Evolutionary conservation across 2,888 invertebrate genomes (phyloP), one percentile per base, ranked within the genome.

Genomic region (Bhutanitis thaidina): DNA sequence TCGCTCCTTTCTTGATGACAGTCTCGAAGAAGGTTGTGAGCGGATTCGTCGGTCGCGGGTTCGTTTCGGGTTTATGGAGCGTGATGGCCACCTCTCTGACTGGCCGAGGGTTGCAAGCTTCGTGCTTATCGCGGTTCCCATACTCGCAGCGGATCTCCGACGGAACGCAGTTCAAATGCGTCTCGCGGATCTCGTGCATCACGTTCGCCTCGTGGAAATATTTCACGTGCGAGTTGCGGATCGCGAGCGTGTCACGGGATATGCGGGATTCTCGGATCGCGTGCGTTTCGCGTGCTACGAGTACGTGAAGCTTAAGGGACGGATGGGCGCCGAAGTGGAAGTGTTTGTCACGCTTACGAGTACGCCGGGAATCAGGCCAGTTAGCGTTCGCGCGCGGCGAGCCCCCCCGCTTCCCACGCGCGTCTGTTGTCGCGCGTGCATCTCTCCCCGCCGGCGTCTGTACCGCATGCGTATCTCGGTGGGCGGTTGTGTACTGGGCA

Each of bases 1-100:
- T 74, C 76, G 79, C 77, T 77, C 85, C 80, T 64, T 73, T 76
- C 61, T 71, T 76, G 53, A 69, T 63, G 65, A 76, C 62, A 57
- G 75, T 77, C 59, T 71, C 69, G 58, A 77, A 73, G 66, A 75
- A 65, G 56, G 62, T 61, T 49, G 64, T 53, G 52, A 62, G 49
- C 50, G 64, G 58, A 43, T 54, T 56, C 43, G 54, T 44, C 27
- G 53, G 52, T 39, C 55, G 60, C 49, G 56, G 53, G 40, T 15
- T 27, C 40, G 51, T 15, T 32, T 25, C 51, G 38, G 43, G 2
- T 4, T 13, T 3, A 35, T 5, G 15, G 32, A 14, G 25, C 27
- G 40, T 25, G 14, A 15, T n/a, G 15, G 25, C 13, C 27, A 9
- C 16, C 44, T 52, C 40, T 43, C 50, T 53, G 35, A 37, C 38